Conservation (phyloP, 2,113 vertebrate species). For the Neoarius graeffei region DNA sequence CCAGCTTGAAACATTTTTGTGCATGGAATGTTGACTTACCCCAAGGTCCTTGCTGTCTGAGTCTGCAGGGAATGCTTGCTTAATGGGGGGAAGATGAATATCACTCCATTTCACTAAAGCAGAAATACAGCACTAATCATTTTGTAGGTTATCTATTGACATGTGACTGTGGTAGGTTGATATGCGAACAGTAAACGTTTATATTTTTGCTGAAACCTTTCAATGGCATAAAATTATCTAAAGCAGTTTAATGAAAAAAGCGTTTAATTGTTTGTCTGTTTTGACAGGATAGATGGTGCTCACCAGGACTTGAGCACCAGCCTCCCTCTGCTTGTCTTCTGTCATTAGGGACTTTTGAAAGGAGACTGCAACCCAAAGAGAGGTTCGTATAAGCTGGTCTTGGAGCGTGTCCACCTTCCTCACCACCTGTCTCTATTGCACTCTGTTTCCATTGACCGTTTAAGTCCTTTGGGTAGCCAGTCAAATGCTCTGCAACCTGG, state of each 20-base stretch:
- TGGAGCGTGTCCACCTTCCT: conserved; percentile 27
- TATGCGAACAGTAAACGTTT: background rate
- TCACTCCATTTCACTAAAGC: conserved; percentile 29
- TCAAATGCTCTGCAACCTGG: conserved; percentile 47
- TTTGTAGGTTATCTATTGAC: background rate
- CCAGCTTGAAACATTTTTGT: background rate
- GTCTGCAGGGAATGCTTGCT: background rate
- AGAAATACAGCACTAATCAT: background rate
- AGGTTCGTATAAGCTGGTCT: conserved; percentile 48
- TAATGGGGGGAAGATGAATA: conserved; percentile 49
- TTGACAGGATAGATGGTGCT: conserved; percentile 6
- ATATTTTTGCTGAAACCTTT: background rate
- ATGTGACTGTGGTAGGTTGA: background rate
- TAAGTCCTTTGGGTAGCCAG: conserved; percentile 39
- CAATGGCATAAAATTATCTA: background rate
- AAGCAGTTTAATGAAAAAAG: background rate
- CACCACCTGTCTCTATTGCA: conserved; percentile 38
- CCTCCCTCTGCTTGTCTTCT: conserved; percentile 52
- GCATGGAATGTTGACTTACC: conserved; percentile 29
- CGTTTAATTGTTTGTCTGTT: conserved; percentile 13
- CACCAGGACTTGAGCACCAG: conserved; percentile 14
- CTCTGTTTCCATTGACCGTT: conserved; percentile 45
- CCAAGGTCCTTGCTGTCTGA: conserved; percentile 7
- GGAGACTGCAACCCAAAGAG: conserved; percentile 49
- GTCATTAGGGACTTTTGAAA: conserved; percentile 55